Percentiles rank a stretch among this genome's conserved stretches.
These are phyloP conservation scores for Psittacula derbiana DNA, from an alignment of 2,797 vertebrate species.

Conservation along the genomic window DNA sequence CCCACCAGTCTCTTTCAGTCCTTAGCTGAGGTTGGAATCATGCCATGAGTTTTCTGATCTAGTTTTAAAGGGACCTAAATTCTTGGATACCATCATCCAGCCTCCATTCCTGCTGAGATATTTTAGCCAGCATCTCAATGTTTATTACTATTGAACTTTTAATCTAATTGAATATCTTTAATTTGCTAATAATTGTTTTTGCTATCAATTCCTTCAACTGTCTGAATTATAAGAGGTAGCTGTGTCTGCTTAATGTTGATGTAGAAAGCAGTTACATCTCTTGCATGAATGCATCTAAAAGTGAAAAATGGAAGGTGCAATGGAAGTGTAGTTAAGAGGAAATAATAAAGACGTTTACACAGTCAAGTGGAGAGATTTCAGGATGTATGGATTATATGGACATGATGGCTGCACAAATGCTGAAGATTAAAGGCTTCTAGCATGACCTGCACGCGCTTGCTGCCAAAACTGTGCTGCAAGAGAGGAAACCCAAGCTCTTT, in stretches of 20 bases:
- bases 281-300: neutral
- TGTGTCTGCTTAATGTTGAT: neutral
- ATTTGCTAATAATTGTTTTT: neutral
- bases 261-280: neutral
- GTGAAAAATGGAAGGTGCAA: neutral
- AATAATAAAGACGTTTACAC: neutral
- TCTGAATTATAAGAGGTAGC: neutral
- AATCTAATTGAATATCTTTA: neutral
- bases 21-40: neutral
- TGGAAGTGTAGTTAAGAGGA: neutral
- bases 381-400: neutral
- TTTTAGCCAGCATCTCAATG: neutral
- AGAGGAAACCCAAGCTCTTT: neutral
- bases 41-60: neutral
- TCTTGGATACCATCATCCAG: neutral
- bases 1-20: neutral
- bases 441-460: neutral
- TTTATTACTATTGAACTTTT: neutral
- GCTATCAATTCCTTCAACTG: neutral
- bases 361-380: neutral
- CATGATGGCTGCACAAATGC: neutral
- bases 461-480: neutral
- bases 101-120: neutral
- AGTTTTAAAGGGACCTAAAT: neutral
- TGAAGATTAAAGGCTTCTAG: neutral